Conservation (phyloP, 1,140 invertebrate species). For the Acromyrmex charruanus region DNA sequence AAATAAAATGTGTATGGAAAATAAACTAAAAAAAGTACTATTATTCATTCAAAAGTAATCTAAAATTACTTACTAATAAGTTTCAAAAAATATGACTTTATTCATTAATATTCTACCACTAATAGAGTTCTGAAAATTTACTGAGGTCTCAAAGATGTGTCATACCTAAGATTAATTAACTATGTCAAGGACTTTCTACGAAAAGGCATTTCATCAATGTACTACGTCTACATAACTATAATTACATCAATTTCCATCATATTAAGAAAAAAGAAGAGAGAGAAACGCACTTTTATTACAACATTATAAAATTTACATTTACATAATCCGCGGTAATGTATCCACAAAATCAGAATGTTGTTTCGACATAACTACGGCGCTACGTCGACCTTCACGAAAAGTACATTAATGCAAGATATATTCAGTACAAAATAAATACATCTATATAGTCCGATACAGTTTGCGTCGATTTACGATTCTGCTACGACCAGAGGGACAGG, state of each 20-base stretch:
- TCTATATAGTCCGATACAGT: constrained; percentile 68
- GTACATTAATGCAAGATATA: constrained; percentile 79
- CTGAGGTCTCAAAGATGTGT: too few species aligned
- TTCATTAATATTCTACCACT: too few species aligned
- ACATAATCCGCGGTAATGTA: constrained; percentile 78
- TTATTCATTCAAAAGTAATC: too few species aligned
- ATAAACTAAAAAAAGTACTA: too few species aligned
- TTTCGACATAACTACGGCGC: constrained; percentile 34
- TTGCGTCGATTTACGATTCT: constrained; percentile 48
- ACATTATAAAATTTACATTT: constrained; percentile 84
- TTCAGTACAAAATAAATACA: constrained; percentile 83
- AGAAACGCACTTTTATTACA: constrained; percentile 84
- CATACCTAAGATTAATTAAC: background rate
- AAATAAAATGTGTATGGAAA: too few species aligned
- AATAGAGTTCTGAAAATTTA: too few species aligned
- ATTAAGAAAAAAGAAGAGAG: constrained; percentile 52
- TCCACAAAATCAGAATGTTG: constrained; percentile 70
- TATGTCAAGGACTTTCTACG: background rate
- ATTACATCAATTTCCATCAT: background rate
- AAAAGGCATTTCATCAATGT: background rate
- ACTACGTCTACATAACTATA: background rate
- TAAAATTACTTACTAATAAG: too few species aligned
- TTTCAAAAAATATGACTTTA: too few species aligned
- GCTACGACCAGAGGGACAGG: constrained; percentile 20
- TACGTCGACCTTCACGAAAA: constrained; percentile 67